Evolutionary conservation across 1,140 invertebrate species (phyloP).

Genomic region (Listronotus oregonensis): DNA sequence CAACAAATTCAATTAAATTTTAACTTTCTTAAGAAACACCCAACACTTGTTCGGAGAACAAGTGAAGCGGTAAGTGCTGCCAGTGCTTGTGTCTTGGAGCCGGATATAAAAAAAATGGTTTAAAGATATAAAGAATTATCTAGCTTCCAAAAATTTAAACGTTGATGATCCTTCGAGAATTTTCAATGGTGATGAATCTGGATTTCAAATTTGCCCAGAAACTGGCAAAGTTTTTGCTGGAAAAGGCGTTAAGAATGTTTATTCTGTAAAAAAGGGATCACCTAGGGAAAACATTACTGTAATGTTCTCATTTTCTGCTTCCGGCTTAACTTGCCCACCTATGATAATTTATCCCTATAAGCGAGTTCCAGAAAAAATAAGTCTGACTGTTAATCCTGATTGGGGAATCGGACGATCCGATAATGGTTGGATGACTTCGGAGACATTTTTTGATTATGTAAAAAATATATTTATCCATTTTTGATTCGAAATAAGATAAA

Average conservation of each 20-base stretch:
- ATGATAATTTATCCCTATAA: conserved; percentile 49
- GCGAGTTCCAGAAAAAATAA: conserved; percentile 35
- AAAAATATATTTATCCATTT: conserved; percentile 38
- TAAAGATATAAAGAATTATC: background rate
- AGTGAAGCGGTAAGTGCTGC: conserved; percentile 40
- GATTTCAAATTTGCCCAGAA: conserved; percentile 48
- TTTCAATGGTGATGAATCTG: conserved; percentile 54
- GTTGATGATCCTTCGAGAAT: conserved; percentile 42
- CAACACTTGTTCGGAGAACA: no score
- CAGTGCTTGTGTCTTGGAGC: conserved; percentile 49
- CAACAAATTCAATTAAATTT: conserved; percentile 30
- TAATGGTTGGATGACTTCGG: no score
- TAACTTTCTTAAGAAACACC: conserved; percentile 45
- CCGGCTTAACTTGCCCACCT: conserved; percentile 38
- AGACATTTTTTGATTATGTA: no score
- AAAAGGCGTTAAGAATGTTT: conserved; percentile 51
- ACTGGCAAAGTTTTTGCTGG: conserved; percentile 45
- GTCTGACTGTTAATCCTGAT: background rate
- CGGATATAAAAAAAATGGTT: conserved; percentile 19
- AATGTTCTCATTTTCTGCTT: conserved; percentile 45
- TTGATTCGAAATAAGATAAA: conserved; percentile 39
- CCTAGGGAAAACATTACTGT: conserved; percentile 48
- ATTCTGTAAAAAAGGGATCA: conserved; percentile 45
- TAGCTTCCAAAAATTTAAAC: conserved; percentile 23
- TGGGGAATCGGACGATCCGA: conserved; percentile 10